These are phyloP conservation scores for Lytechinus pictus DNA, from an alignment of 35 echinoderm and acorn worm species.

Conservation along the genomic window DNA sequence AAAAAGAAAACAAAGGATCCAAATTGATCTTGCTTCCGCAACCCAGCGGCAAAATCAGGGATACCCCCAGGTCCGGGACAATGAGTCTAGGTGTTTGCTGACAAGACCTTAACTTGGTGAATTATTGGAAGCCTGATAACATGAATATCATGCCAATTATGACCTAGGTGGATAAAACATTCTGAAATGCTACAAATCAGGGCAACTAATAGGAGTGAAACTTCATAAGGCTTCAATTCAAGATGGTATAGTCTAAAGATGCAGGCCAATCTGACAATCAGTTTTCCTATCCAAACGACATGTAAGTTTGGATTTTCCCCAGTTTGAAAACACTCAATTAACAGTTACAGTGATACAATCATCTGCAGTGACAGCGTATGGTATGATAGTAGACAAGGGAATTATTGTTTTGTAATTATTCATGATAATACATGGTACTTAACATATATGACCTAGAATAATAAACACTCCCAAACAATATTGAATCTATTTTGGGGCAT, in stretches of 20 bases:
- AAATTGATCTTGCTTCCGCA: neutral
- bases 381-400: too few relatives aligned
- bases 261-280: neutral
- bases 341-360: too few relatives aligned
- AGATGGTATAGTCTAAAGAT: neutral
- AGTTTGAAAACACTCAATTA: too few relatives aligned
- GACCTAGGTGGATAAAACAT: neutral
- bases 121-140: constrained; percentile 1
- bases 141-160: constrained; percentile 33
- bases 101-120: neutral
- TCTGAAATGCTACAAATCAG: neutral
- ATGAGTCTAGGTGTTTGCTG: constrained; percentile 12
- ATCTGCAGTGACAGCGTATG: too few relatives aligned
- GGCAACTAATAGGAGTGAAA: neutral
- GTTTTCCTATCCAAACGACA: neutral
- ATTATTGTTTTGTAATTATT: too few relatives aligned
- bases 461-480: too few relatives aligned
- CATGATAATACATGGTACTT: too few relatives aligned
- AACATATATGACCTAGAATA: too few relatives aligned
- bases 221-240: neutral
- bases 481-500: too few relatives aligned
- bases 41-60: neutral
- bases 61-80: neutral
- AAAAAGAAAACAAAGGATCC: neutral
- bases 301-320: too few relatives aligned